Base-by-base conservation (phyloP, 2,113 vertebrate genomes). In the Turdus rufiventris region DNA sequence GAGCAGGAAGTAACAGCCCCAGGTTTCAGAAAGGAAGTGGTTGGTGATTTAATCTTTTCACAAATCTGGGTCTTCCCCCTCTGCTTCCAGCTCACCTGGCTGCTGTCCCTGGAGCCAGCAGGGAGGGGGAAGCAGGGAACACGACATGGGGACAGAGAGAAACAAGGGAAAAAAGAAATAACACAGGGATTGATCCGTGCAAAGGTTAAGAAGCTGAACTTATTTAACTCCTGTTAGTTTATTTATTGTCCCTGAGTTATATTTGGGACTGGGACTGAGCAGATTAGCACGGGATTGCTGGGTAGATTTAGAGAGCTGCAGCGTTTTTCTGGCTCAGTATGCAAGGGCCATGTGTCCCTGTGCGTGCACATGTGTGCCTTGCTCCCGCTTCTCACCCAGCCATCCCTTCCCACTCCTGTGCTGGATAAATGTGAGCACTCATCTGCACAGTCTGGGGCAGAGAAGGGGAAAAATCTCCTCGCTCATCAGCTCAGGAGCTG, bases 131-230 rank as follows among this genome's bases (percentile, higher is more conserved):
- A 66, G 43, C 45, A 36, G 21, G 89, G 48, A 76, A 20, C 7
- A 18, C 65, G 60, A 70, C 6, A 2, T 4, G 25, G 40, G 45
- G 34, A 67, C n/a, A 25, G 61, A 56, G 62, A 14, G 63, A 82
- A 78, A 62, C 45, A 5, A 33, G 45, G 50, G 56, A 33, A 86
- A 73, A 82, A 58, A 5, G 57, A 63, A 95, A 82, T 58, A 81
- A 77, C 33, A 3, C 0, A 0, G 11, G 23, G 42, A 94, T 54
- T 71, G 83, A 78, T 86, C 72, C 1, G 38, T 75, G 63, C 95
- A 85, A 90, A 94, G 95, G 96, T 94, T 76, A 84, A 74, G 80
- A 40, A 68, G 54, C 67, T 83, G 76, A 67, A 91, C 94, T 91
- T 84, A 58, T 20, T 67, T 79, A 60, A 91, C 95, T 93, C 70